Evolutionary conservation across 2,888 invertebrate species (phyloP), one percentile per base, ranked within the genome.

Genomic region (Aleiodes leptofemur): DNA sequence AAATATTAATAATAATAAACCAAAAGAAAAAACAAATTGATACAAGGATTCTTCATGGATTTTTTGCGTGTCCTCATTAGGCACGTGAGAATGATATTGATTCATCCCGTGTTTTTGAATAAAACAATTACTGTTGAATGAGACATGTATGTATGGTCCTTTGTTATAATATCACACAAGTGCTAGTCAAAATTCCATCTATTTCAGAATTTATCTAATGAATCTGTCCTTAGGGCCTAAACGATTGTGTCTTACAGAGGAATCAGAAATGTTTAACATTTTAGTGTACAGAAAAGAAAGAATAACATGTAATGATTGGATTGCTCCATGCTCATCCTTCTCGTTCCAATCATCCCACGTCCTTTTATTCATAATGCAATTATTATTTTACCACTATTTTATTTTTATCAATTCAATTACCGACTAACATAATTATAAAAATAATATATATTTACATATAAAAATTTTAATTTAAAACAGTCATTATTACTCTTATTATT

Each of bases 111-210:
- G 64, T 64, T 64, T 16, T 48, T 16, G 8, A 56, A 29, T 16
- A 11, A 23, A 48, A 48, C 43, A 8, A 23, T 48, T 43, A 43
- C 14, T 53, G n/a, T 51, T 29, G 23, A 64, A 64, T 64, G 43
- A 64, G 4, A 43, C 23, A 23, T 64, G 43, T 48, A 38, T 64
- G 64, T 61, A 43, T 43, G 61, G 61, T 61, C 61, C 38, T 57
- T 43, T 61, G 61, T 64, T 64, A 64, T 64, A 56, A 74, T 69
- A 74, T 73, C 79, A 79, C 79, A 77, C 80, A 79, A 79, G 85
- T 86, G 85, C 88, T 88, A 87, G 88, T 88, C 87, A 88, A 88
- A 88, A 88, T 88, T 88, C 82, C 80, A 86, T 81, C 82, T 83
- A 83, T 82, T 77, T 57, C 77, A 74, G 76, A 76, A 76, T 70